Evolutionary conservation across 2,888 invertebrate genomes (phyloP), one percentile per base, ranked within the genome.

Genomic region (Heliconius charithonia): DNA sequence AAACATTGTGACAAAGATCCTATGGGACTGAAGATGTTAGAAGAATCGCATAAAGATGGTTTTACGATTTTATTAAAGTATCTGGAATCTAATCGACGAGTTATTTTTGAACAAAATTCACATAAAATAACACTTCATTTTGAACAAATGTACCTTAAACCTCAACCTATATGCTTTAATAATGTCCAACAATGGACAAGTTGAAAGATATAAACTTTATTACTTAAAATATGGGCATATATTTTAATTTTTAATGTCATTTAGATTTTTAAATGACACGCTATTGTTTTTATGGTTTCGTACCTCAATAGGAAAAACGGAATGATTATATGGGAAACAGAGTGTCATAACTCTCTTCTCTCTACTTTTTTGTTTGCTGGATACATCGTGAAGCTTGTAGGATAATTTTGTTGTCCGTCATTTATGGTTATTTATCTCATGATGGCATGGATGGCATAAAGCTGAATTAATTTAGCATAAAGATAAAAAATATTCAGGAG

Each of bases 41-140:
- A 85, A 86, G 89, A 89, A 90, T 90, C 89, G 88, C 91, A 92
- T 90, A 93, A 93, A 92, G 91, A 92, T 91, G 87, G 90, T 91
- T 93, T 93, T 92, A 93, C 90, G 92, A 92, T 91, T 91, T 89
- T 89, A 91, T 91, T 91, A 89, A 85, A 86, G 86, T 86, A 85
- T 76, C 80, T 87, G 87, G 87, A 88, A 90, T n/a, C n/a, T n/a
- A n/a, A n/a, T 89, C 88, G 86, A 88, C 89, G 86, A 85, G 84
- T 85, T 89, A 89, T 90, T 90, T 91, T 91, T 91, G 90, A 89
- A 92, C 91, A 90, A 90, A 91, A 90, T 87, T 86, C 83, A 89
- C 87, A 90, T 91, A 90, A 84, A 86, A 87, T 84, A 84, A 85
- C 51, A 71, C 27, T 75, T 71, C 27, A 75, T 66, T 41, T 45